phyloP scores from a whole-genome alignment of 2,888 invertebrate species.

The Synanthedon andrenaeformis region DNA sequence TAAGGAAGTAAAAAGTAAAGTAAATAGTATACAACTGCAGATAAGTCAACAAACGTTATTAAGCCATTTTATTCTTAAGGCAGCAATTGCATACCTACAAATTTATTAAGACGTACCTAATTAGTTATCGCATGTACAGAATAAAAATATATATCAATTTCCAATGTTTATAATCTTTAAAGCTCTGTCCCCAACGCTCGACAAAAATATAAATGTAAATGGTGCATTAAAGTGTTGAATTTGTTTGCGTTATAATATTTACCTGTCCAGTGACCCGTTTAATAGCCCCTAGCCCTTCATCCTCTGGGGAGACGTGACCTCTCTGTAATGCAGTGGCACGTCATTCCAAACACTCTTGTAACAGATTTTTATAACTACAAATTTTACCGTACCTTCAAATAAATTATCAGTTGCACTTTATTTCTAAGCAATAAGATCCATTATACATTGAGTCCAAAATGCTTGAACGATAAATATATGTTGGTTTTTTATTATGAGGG shows the following conservation, averaged over 20 bases:
- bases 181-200: conserved; percentile 11
- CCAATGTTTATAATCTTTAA: too few relatives aligned
- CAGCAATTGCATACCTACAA: too few relatives aligned
- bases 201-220: conserved; percentile 50
- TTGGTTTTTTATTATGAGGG: conserved; percentile 27
- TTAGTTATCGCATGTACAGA: too few relatives aligned
- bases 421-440: background rate
- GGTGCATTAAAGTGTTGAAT: conserved; percentile 61
- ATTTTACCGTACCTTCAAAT: conserved; percentile 7
- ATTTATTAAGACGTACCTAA: too few relatives aligned
- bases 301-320: conserved; percentile 37
- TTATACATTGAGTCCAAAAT: background rate
- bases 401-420: conserved; percentile 8
- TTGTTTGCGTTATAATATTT: conserved; percentile 64
- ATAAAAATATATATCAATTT: too few relatives aligned
- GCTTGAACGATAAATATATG: background rate
- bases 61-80: too few relatives aligned
- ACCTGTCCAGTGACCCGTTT: conserved; percentile 64
- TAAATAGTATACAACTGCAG: too few relatives aligned
- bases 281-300: conserved; percentile 28
- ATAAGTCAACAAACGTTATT: too few relatives aligned
- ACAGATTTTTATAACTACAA: conserved; percentile 49
- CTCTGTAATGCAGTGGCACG: conserved; percentile 37
- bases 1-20: too few relatives aligned
- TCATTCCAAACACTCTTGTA: conserved; percentile 54